A percentile compares a stretch with the other conserved stretches of the same genome.
Conservation (phyloP, 2,113 vertebrate genomes). For the Haemorhous mexicanus region DNA sequence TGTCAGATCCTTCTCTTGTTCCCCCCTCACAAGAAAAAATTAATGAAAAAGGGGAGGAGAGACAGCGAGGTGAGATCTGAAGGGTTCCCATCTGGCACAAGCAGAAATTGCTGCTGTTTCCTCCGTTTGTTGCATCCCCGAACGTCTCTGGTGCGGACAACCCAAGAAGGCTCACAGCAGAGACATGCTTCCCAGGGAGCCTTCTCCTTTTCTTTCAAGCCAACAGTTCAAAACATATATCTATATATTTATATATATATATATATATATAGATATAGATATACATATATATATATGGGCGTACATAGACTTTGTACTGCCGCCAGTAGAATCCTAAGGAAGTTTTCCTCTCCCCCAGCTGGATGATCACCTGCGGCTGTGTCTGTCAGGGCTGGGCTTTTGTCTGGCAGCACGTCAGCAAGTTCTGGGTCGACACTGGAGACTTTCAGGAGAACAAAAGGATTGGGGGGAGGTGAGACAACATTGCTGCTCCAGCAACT, state of each 20-base stretch:
- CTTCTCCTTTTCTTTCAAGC: not conserved
- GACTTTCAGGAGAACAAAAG: conserved; percentile 35
- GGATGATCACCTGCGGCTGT: not conserved
- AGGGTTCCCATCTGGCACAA: conserved; percentile 19
- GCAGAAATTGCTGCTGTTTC: conserved; percentile 43
- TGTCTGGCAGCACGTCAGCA: not conserved
- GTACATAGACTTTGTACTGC: not conserved
- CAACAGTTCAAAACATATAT: not conserved
- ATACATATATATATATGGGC: not conserved
- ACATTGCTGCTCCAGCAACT: not conserved
- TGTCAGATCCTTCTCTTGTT: conserved; percentile 52
- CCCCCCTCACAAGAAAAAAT: conserved; percentile 18
- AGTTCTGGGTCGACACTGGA: not conserved
- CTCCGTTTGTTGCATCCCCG: conserved; percentile 23
- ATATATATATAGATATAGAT: not conserved
- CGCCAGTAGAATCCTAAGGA: not conserved
- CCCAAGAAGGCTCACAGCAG: not conserved
- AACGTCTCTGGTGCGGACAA: not conserved
- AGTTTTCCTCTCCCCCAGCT: not conserved
- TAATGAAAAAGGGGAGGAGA: conserved; percentile 56
- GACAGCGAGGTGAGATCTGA: not conserved
- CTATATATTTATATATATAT: not conserved
- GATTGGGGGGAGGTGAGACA: not conserved
- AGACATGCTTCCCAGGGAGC: not conserved
- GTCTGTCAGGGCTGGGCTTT: not conserved